Evolutionary conservation across 2,888 invertebrate genomes (phyloP).

Genomic region (Ctena decussata): DNA sequence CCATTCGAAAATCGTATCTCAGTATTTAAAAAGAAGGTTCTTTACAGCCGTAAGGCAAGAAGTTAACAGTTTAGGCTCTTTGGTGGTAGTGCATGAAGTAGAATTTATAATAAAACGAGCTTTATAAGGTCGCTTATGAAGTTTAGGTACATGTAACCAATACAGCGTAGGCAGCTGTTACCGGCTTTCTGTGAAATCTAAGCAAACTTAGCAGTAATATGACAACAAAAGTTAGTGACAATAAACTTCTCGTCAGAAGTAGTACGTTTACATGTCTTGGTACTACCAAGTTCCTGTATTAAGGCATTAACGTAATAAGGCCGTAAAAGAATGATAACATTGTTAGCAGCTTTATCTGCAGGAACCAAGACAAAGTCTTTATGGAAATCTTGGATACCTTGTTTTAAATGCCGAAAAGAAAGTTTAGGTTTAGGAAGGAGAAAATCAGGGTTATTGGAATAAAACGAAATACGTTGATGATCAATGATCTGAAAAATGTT

Average conservation of each 20-base stretch:
- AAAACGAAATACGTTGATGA: not conserved
- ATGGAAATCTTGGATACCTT: not conserved
- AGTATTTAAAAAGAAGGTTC: not conserved
- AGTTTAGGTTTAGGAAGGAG: not conserved
- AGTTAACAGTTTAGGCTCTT: too few relatives aligned
- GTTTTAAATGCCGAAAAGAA: not conserved
- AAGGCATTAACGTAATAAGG: not conserved
- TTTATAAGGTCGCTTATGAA: too few relatives aligned
- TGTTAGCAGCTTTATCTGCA: not conserved
- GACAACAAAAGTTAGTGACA: not conserved
- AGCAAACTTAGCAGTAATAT: too few relatives aligned
- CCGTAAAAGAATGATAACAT: too few relatives aligned
- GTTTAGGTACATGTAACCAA: too few relatives aligned
- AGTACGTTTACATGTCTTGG: not conserved
- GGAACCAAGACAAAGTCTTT: not conserved
- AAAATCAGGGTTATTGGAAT: not conserved
- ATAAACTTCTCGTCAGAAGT: not conserved
- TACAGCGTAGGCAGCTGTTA: too few relatives aligned
- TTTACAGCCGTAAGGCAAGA: too few relatives aligned
- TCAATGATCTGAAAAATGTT: not conserved
- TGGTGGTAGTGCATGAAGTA: too few relatives aligned
- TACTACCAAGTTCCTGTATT: not conserved
- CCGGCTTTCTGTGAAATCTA: too few relatives aligned
- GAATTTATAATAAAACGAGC: too few relatives aligned
- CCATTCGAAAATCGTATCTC: not conserved